phyloP scores from a whole-genome alignment of 1,140 invertebrate genomes.

The Carcinoscorpius rotundicauda region DNA sequence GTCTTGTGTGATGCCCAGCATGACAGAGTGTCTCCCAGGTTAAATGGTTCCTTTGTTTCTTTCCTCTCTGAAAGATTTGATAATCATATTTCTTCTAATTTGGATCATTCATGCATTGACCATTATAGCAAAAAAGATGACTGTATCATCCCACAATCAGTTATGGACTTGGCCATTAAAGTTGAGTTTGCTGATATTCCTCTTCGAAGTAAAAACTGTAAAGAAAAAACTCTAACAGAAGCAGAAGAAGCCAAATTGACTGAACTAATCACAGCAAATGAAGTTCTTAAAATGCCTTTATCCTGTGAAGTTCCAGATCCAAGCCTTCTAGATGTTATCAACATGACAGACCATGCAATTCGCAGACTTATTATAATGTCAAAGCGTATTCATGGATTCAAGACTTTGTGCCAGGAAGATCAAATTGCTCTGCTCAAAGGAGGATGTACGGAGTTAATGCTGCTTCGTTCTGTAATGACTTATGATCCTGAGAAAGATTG shows the following conservation, averaged over 20 bases:
- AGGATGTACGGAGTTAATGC: constrained; percentile 82
- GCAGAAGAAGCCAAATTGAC: constrained; percentile 65
- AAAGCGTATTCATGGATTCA: constrained; percentile 75
- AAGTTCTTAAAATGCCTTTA: constrained; percentile 64
- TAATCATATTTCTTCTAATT: too few species aligned
- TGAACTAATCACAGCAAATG: constrained; percentile 69
- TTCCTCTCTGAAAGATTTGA: too few species aligned
- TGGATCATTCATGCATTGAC: too few species aligned
- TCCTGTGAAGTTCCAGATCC: constrained; percentile 11
- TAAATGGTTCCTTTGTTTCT: too few species aligned
- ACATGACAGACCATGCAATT: constrained; percentile 81
- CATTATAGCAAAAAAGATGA: too few species aligned
- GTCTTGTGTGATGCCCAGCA: too few species aligned
- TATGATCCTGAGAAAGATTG: constrained; percentile 70
- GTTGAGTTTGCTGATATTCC: constrained; percentile 58
- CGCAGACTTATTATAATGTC: constrained; percentile 80
- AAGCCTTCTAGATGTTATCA: constrained; percentile 63
- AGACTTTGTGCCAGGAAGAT: constrained; percentile 80
- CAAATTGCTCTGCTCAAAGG: constrained; percentile 81
- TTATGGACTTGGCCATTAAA: constrained; percentile 58
- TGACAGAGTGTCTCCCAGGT: too few species aligned
- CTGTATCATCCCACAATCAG: background rate
- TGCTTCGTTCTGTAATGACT: constrained; percentile 70
- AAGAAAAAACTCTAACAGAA: constrained; percentile 59
- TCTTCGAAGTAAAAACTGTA: constrained; percentile 24